These are phyloP conservation scores for Drosophila tanythrix DNA, from an alignment of 2,888 invertebrate genomes.

Conservation along the genomic window DNA sequence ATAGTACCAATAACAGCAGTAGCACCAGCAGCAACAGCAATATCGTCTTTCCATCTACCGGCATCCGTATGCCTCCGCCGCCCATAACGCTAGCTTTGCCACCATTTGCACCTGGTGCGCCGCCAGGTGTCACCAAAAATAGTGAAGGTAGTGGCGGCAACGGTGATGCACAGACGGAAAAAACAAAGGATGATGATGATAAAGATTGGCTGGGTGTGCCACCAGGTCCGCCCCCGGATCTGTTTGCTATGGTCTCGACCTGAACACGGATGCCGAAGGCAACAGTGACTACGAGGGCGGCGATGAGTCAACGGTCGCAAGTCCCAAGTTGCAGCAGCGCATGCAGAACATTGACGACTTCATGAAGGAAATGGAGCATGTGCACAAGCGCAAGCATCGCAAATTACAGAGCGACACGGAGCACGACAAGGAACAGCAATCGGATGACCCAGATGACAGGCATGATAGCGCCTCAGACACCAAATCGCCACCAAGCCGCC, in stretches of 20 bases:
- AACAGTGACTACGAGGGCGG: conserved; percentile 79
- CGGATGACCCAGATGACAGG: conserved; percentile 48
- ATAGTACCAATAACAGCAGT: conserved; percentile 32
- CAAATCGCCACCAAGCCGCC: conserved; percentile 44
- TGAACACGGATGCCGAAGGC: conserved; percentile 85
- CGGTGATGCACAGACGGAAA: conserved; percentile 60
- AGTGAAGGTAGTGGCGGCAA: conserved; percentile 85
- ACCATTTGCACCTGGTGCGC: conserved; percentile 87
- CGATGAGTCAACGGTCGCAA: conserved; percentile 71
- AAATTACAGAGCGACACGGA: conserved; percentile 87
- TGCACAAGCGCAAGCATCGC: conserved; percentile 90
- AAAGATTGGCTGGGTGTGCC: conserved; percentile 94
- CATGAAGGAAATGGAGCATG: conserved; percentile 96
- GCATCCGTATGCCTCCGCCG: conserved; percentile 82
- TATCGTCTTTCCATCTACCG: conserved; percentile 56
- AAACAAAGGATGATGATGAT: conserved; percentile 75
- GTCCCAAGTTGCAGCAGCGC: conserved; percentile 89
- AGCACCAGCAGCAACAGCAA: conserved; percentile 17
- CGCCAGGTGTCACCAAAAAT: conserved; percentile 90
- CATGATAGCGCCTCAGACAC: conserved; percentile 50
- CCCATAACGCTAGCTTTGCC: conserved; percentile 82
- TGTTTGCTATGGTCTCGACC: conserved; percentile 88
- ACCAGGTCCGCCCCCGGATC: conserved; percentile 92
- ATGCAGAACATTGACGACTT: conserved; percentile 97
- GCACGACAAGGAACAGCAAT: conserved; percentile 59